phyloP scores from a whole-genome alignment of 2,113 vertebrate species.

The Tricholaema leucomelas region DNA sequence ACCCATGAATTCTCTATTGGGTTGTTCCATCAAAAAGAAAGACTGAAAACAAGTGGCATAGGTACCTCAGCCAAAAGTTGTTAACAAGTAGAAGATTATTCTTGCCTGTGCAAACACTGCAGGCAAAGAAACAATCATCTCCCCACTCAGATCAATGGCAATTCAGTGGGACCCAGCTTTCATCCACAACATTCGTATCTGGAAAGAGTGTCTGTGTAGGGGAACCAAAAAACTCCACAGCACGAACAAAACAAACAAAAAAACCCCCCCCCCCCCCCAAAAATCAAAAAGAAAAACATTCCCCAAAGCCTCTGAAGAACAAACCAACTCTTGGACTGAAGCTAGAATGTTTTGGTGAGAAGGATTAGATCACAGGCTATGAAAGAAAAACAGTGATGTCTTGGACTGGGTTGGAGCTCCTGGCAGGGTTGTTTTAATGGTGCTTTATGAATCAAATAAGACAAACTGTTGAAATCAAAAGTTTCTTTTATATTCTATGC shows the following conservation, averaged over 20 bases:
- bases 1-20: background rate
- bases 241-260: background rate
- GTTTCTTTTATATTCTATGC: background rate
- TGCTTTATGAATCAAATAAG: background rate
- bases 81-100: background rate
- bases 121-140: background rate
- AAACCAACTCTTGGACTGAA: background rate
- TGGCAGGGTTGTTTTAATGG: background rate
- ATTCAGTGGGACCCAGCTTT: background rate
- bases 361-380: no score
- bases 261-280: no score
- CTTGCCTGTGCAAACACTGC: background rate
- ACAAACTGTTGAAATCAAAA: background rate
- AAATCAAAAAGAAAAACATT: background rate
- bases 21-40: background rate
- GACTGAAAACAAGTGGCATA: background rate
- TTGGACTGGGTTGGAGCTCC: background rate
- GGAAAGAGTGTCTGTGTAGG: background rate
- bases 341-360: no score
- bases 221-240: background rate
- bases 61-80: background rate
- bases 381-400: no score
- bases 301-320: background rate
- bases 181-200: background rate
- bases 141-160: background rate